Evolutionary conservation across 2,797 vertebrate genomes (phyloP).

Genomic region (Anguilla pacifica): DNA sequence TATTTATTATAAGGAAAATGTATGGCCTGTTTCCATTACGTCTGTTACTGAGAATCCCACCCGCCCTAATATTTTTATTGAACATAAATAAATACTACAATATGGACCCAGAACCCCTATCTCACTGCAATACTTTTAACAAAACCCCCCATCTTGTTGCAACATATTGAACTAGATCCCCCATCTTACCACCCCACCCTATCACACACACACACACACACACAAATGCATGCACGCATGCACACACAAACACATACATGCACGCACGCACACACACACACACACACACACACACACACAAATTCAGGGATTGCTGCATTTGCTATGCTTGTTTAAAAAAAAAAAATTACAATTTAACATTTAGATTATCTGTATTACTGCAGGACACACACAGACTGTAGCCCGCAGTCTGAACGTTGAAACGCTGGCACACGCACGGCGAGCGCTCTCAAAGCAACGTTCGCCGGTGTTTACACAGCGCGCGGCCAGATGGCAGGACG

Average conservation of each 20-base stretch:
- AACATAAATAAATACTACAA: neutral
- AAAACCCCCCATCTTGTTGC: neutral
- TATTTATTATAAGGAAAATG: neutral
- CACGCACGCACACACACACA: neutral
- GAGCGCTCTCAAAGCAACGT: neutral
- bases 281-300: neutral
- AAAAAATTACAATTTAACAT: neutral
- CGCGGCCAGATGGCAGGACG: neutral
- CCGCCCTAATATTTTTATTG: neutral
- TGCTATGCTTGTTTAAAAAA: neutral
- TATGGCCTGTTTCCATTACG: neutral
- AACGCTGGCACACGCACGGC: neutral
- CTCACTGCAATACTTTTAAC: neutral
- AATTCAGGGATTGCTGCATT: neutral
- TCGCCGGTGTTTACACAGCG: neutral
- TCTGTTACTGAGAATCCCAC: neutral
- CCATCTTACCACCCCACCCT: too few relatives aligned
- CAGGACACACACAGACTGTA: neutral
- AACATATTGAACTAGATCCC: neutral
- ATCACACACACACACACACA: neutral
- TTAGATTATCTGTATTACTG: neutral
- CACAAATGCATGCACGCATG: too few relatives aligned
- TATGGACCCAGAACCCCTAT: neutral
- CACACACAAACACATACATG: neutral
- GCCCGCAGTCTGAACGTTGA: neutral